Conservation (phyloP, 2,888 invertebrate genomes). For the Pandemis cinnamomeana region DNA sequence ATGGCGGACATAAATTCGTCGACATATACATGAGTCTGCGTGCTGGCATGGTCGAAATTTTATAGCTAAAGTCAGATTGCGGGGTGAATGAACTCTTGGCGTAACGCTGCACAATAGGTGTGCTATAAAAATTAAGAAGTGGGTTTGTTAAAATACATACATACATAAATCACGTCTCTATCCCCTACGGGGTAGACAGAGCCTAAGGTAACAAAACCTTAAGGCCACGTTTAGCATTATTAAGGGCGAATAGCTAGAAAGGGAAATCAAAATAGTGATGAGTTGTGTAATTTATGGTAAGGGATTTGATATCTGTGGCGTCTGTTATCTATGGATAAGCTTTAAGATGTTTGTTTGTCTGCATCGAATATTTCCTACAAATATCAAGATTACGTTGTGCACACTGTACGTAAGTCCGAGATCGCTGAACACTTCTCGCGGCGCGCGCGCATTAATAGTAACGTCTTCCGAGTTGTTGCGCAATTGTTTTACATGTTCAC, state of each 20-base stretch:
- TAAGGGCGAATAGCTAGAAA: too few species aligned
- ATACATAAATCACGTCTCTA: too few species aligned
- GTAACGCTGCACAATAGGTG: background rate
- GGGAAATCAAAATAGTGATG: too few species aligned
- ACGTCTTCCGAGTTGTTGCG: conserved; percentile 28
- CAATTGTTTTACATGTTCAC: conserved; percentile 28
- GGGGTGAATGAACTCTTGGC: conserved; percentile 5
- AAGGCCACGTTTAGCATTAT: too few species aligned
- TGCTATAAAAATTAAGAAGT: too few species aligned
- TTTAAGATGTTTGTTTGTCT: background rate
- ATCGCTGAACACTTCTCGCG: background rate
- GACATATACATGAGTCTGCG: conserved; percentile 20
- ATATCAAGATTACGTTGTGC: conserved; percentile 1
- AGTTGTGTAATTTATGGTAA: too few species aligned
- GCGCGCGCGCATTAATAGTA: conserved; percentile 3
- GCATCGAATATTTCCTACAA: background rate
- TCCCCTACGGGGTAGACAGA: too few species aligned
- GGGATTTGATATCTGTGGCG: too few species aligned
- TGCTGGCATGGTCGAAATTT: too few species aligned
- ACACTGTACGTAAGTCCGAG: background rate
- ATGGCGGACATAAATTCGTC: conserved; percentile 29
- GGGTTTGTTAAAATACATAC: too few species aligned
- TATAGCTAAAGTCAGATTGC: background rate
- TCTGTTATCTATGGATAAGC: too few species aligned
- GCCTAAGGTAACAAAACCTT: too few species aligned